Conservation (phyloP, 2,797 vertebrate species). For the Lepilemur septentrionalis region DNA sequence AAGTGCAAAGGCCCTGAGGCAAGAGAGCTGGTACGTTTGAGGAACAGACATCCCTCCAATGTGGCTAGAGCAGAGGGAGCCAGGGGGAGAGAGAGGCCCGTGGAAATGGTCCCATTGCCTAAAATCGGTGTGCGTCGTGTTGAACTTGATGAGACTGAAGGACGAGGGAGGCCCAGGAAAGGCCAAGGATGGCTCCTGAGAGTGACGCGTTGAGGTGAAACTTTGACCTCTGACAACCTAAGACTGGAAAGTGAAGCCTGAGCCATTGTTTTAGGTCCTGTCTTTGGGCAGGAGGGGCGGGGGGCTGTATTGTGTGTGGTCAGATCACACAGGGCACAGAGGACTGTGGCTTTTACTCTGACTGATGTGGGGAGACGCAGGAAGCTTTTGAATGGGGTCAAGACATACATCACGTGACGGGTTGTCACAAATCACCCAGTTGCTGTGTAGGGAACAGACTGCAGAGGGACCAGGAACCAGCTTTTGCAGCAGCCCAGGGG, state of each 20-base stretch:
- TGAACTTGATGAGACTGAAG: not conserved
- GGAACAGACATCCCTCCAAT: not conserved
- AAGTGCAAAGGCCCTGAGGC: not conserved
- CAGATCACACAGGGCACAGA: not conserved
- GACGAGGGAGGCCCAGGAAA: slow-evolving; percentile 22
- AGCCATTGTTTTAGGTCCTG: not conserved
- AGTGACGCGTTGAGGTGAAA: not conserved
- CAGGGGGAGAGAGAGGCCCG: not conserved
- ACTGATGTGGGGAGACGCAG: not conserved
- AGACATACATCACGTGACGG: not conserved
- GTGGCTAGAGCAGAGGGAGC: not conserved
- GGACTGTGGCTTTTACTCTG: not conserved
- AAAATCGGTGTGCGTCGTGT: slow-evolving; percentile 16
- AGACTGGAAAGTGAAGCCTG: not conserved
- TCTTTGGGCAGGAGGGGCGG: not conserved
- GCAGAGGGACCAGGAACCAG: not conserved
- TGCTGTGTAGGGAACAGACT: not conserved
- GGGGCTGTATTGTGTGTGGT: not conserved
- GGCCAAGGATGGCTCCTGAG: not conserved
- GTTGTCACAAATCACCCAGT: not conserved
- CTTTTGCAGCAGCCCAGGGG: not conserved
- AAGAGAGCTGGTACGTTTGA: not conserved
- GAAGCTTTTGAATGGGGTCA: not conserved
- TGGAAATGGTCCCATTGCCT: slow-evolving; percentile 16
- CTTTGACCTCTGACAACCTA: not conserved